phyloP scores from a whole-genome alignment of 1,140 invertebrate species.

The Brachionus rubens region DNA sequence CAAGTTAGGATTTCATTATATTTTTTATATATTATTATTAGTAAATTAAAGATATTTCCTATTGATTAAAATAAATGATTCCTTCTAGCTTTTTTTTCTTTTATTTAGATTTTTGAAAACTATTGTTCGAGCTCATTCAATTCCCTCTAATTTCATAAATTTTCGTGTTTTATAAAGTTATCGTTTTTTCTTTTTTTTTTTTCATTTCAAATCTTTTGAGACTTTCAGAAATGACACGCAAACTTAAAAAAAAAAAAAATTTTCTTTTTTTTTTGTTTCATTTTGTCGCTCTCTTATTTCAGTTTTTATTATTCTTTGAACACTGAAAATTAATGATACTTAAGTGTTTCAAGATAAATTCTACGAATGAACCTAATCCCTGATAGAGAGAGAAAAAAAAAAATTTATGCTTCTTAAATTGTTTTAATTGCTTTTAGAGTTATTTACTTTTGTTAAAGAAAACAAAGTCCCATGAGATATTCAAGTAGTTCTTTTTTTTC shows the following conservation, averaged over 20 bases:
- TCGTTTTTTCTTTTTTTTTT: neutral
- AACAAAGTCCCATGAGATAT: too few relatives aligned
- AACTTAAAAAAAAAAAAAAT: neutral
- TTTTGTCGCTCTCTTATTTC: too few relatives aligned
- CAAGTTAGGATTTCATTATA: too few relatives aligned
- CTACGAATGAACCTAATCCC: neutral
- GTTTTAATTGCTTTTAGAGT: neutral
- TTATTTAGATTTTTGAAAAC: too few relatives aligned
- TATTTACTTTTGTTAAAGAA: too few relatives aligned
- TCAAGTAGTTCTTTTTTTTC: too few relatives aligned
- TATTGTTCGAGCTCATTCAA: too few relatives aligned
- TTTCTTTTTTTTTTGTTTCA: neutral
- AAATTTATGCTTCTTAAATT: neutral
- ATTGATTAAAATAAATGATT: too few relatives aligned
- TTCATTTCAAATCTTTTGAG: neutral
- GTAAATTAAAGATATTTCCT: too few relatives aligned
- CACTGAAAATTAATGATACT: neutral
- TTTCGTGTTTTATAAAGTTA: neutral
- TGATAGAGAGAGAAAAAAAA: neutral
- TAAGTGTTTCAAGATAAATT: neutral
- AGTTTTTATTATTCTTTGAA: neutral
- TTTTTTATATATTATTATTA: too few relatives aligned
- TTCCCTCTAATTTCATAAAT: too few relatives aligned
- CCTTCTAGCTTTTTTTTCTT: too few relatives aligned
- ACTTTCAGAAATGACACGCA: constrained; percentile 5